A percentile compares a stretch with the other conserved stretches of the same genome.
These are phyloP conservation scores for Penaeus indicus DNA, from an alignment of 1,140 invertebrate genomes.

Conservation along the genomic window DNA sequence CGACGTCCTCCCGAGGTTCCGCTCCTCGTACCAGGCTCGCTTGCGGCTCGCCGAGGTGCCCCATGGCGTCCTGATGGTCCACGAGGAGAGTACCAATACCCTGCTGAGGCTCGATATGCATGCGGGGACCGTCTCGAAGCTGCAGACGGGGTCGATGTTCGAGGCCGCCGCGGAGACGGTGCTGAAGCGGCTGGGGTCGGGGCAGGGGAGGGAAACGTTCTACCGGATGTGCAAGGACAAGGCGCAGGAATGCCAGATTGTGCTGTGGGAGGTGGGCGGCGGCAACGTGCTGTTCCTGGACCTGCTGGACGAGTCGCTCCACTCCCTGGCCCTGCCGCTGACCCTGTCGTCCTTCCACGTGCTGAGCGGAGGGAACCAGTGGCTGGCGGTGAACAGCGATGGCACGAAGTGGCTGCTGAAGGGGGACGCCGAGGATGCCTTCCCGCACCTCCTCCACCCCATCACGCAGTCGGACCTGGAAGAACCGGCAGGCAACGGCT, in stretches of 20 bases:
- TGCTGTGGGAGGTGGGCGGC: constrained; percentile 67
- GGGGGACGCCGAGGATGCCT: constrained; percentile 57
- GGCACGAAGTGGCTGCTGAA: constrained; percentile 54
- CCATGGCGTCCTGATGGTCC: constrained; percentile 29
- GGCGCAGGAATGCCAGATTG: constrained; percentile 55
- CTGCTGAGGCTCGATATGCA: constrained; percentile 38
- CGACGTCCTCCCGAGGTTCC: constrained; percentile 38
- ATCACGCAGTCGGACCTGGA: constrained; percentile 67
- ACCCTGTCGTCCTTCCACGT: constrained; percentile 69
- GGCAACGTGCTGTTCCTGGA: constrained; percentile 71
- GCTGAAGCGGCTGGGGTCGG: constrained; percentile 39
- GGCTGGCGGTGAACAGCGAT: constrained; percentile 69
- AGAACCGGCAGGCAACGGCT: not conserved
- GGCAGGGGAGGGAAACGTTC: constrained; percentile 37
- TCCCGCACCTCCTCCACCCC: constrained; percentile 70
- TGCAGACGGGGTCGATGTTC: constrained; percentile 45
- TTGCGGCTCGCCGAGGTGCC: constrained; percentile 24
- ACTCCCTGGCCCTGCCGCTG: constrained; percentile 70
- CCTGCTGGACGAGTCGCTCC: constrained; percentile 65
- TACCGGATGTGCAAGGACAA: constrained; percentile 61
- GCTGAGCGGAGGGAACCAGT: constrained; percentile 68
- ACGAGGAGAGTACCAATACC: constrained; percentile 57
- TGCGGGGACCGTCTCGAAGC: constrained; percentile 13
- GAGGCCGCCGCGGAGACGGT: constrained; percentile 43
- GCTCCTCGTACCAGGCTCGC: constrained; percentile 51